Evolutionary conservation across 1,140 invertebrate genomes (phyloP).

Genomic region (Periplaneta americana): DNA sequence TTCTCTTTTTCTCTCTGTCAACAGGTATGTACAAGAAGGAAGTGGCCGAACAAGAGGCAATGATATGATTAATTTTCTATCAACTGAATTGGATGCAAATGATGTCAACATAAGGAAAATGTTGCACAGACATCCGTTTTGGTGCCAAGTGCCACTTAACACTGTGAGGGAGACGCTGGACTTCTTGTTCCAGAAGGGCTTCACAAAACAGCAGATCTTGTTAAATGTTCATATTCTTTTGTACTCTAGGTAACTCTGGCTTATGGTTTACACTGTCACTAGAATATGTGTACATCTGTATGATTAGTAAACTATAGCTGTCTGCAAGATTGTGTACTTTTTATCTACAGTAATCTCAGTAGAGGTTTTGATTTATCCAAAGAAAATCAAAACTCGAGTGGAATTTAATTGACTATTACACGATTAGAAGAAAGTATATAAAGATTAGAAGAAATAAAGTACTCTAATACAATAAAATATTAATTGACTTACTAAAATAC

Average conservation of each 20-base stretch:
- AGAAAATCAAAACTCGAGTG: too few species aligned
- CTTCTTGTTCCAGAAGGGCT: slow-evolving; percentile 37
- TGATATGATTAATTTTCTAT: slow-evolving; percentile 41
- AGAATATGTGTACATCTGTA: too few species aligned
- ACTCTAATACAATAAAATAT: too few species aligned
- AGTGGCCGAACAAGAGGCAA: slow-evolving; percentile 46
- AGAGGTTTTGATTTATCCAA: too few species aligned
- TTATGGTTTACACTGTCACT: too few species aligned
- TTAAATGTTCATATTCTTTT: slow-evolving; percentile 46
- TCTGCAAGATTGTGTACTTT: too few species aligned
- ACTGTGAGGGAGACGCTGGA: slow-evolving; percentile 44
- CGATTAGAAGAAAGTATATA: too few species aligned
- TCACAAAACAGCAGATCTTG: slow-evolving; percentile 41
- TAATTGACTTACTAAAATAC: too few species aligned
- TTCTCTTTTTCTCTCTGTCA: slow-evolving; percentile 12
- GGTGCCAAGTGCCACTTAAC: slow-evolving; percentile 46
- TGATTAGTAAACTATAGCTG: too few species aligned
- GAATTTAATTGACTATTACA: too few species aligned
- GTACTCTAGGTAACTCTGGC: slow-evolving; percentile 50
- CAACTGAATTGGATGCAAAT: slow-evolving; percentile 27
- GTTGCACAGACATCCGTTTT: slow-evolving; percentile 46
- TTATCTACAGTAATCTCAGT: too few species aligned
- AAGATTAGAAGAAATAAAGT: too few species aligned
- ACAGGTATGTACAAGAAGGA: slow-evolving; percentile 46
- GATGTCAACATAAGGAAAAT: slow-evolving; percentile 29